A percentile compares a stretch with the other conserved stretches of the same genome.
These are phyloP conservation scores for Crossocerus cetratus DNA, from an alignment of 2,888 invertebrate species.

Conservation along the genomic window DNA sequence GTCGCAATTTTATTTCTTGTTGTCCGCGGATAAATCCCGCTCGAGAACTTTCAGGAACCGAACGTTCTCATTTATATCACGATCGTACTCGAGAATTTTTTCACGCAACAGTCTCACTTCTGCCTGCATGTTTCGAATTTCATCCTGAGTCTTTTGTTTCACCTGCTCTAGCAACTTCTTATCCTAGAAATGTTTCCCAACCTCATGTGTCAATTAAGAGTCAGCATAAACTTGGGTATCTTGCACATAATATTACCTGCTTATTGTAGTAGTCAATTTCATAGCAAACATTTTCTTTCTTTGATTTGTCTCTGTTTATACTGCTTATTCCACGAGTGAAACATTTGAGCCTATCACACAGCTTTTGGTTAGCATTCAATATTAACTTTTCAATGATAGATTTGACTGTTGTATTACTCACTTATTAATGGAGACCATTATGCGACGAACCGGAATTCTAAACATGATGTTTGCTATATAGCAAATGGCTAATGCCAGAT, in stretches of 20 bases:
- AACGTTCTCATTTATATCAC: constrained; percentile 63
- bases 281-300: constrained; percentile 46
- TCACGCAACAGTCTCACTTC: constrained; percentile 60
- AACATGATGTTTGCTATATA: no score
- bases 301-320: constrained; percentile 37
- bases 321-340: constrained; percentile 46
- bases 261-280: constrained; percentile 66
- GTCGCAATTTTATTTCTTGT: constrained; percentile 41
- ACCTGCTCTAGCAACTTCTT: constrained; percentile 57
- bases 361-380: background rate
- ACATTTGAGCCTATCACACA: constrained; percentile 24
- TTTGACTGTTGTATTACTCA: no score
- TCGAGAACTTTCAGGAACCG: constrained; percentile 64
- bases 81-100: constrained; percentile 65
- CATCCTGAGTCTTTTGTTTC: constrained; percentile 63
- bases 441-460: no score
- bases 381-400: no score
- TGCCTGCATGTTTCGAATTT: constrained; percentile 61
- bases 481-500: no score
- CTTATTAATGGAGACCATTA: no score
- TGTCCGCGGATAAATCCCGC: constrained; percentile 43
- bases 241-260: constrained; percentile 50
- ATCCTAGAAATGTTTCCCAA: constrained; percentile 46
- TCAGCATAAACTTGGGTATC: background rate
- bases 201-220: background rate